Percentiles rank a stretch among this genome's conserved stretches.
These are phyloP conservation scores for Leptopilina syphax DNA, from an alignment of 2,888 invertebrate genomes.

Conservation along the genomic window DNA sequence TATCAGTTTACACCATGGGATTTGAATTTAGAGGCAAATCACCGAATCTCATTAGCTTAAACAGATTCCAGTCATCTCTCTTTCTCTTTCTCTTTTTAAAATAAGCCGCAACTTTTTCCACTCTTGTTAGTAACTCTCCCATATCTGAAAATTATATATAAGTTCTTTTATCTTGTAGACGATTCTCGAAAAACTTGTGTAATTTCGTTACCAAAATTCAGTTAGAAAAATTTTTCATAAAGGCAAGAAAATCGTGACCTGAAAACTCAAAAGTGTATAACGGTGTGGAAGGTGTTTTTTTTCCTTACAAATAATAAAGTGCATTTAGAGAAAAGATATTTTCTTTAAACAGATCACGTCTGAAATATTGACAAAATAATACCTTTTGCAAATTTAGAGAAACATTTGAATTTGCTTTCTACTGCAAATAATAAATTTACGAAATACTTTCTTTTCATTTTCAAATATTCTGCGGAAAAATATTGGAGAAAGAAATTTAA, in stretches of 20 bases:
- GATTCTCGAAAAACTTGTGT: neutral
- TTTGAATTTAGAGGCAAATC: constrained; percentile 28
- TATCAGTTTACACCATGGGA: constrained; percentile 14
- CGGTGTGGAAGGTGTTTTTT: neutral
- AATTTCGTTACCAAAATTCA: constrained; percentile 1
- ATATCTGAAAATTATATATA: neutral
- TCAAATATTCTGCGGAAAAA: too few relatives aligned
- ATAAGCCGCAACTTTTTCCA: neutral
- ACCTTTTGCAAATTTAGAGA: constrained; percentile 6
- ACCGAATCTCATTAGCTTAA: constrained; percentile 1
- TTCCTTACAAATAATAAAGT: neutral
- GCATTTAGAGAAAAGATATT: constrained; percentile 1
- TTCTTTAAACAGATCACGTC: neutral
- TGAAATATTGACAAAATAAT: neutral
- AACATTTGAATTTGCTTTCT: neutral
- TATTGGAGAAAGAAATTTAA: neutral
- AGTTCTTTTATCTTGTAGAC: neutral
- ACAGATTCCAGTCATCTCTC: constrained; percentile 7
- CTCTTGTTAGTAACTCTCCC: neutral
- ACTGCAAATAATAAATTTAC: neutral
- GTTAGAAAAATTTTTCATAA: constrained; percentile 1
- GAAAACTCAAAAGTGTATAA: neutral
- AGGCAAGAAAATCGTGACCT: constrained; percentile 19
- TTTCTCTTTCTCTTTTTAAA: constrained; percentile 15
- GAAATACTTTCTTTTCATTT: neutral